These are phyloP conservation scores for Conops quadrifasciatus DNA, from an alignment of 2,888 invertebrate species.

Conservation along the genomic window DNA sequence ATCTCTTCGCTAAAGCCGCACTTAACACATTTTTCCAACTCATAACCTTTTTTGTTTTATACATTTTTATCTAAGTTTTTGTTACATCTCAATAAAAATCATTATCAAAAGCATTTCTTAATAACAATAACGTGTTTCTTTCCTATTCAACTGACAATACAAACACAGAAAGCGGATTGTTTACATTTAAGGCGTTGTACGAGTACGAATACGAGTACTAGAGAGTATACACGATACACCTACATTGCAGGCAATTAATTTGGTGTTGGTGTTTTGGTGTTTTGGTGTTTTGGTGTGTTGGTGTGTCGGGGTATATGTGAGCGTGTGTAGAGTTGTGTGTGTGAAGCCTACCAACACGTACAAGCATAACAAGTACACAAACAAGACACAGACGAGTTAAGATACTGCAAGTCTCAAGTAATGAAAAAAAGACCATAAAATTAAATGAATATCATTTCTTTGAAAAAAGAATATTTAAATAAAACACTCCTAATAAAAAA, in stretches of 20 bases:
- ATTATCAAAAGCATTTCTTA: constrained; percentile 33
- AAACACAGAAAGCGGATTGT: constrained; percentile 49
- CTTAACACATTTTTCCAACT: too few species aligned
- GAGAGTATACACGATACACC: neutral
- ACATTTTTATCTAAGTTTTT: constrained; percentile 13
- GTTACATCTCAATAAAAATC: constrained; percentile 29
- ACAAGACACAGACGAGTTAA: neutral
- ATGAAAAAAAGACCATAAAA: too few species aligned
- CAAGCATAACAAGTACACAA: neutral
- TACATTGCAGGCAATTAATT: neutral
- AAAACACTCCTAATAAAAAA: too few species aligned
- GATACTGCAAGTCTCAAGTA: too few species aligned
- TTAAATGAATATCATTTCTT: too few species aligned
- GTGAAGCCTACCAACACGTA: constrained; percentile 17
- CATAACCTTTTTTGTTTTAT: too few species aligned
- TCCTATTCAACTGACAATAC: constrained; percentile 39
- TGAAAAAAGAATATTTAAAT: too few species aligned
- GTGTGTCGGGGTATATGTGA: neutral
- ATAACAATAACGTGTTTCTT: constrained; percentile 27
- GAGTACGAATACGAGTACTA: neutral
- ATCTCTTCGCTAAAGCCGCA: too few species aligned
- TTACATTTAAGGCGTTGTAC: constrained; percentile 47
- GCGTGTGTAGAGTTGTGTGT: neutral
- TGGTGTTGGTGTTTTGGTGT: too few species aligned
- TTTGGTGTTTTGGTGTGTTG: too few species aligned